Conservation (phyloP, 2,888 invertebrate genomes). For the Monopis laevigella region DNA sequence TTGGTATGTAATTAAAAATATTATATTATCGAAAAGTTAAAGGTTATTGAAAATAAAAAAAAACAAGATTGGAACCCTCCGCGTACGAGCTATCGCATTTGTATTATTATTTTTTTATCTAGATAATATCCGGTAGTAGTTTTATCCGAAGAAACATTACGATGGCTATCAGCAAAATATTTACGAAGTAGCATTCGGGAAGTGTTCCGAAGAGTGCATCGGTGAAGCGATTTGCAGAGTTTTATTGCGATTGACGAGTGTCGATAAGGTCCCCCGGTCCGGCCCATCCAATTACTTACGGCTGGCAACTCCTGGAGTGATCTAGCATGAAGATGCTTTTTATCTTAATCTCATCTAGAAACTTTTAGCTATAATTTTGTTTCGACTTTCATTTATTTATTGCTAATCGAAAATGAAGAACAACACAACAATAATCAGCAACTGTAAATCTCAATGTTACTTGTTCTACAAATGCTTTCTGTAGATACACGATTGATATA, state of each 20-base stretch:
- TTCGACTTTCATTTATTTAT: slow-evolving; percentile 10
- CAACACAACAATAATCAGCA: background rate
- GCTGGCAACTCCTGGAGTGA: slow-evolving; percentile 25
- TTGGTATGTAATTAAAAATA: too few species aligned
- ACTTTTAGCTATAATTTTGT: slow-evolving; percentile 4
- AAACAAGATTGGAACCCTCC: too few species aligned
- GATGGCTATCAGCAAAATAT: background rate
- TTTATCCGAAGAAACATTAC: background rate
- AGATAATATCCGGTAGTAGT: too few species aligned
- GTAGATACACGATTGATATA: background rate
- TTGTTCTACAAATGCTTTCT: background rate
- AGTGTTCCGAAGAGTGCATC: slow-evolving; percentile 23
- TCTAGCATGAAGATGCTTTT: slow-evolving; percentile 18
- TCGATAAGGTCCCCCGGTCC: slow-evolving; percentile 34
- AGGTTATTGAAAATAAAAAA: too few species aligned
- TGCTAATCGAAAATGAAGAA: slow-evolving; percentile 3
- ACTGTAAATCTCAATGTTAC: background rate
- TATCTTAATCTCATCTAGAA: slow-evolving; percentile 55
- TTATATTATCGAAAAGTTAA: too few species aligned
- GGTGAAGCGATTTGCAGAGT: slow-evolving; percentile 38
- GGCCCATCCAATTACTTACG: slow-evolving; percentile 56
- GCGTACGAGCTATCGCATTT: too few species aligned
- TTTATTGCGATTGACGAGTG: slow-evolving; percentile 56
- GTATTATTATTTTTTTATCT: too few species aligned
- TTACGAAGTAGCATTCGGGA: slow-evolving; percentile 11